Evolutionary conservation across 2,113 vertebrate genomes (phyloP).

Genomic region (Chrysemys picta): DNA sequence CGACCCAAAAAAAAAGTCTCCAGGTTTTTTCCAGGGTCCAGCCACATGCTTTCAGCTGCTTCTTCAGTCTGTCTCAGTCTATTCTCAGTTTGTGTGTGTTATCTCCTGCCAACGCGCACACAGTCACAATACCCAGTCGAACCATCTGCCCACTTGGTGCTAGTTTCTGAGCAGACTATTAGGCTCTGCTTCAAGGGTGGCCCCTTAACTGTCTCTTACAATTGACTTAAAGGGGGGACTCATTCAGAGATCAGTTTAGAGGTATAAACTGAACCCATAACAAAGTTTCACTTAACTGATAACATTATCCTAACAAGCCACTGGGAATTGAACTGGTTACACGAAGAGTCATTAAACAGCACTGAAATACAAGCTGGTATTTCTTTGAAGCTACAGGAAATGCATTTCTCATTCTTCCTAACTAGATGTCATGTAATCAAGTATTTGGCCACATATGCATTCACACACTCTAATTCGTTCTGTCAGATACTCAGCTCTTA

Average conservation of each 20-base stretch:
- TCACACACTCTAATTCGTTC: neutral
- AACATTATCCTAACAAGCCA: neutral
- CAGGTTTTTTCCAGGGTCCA: neutral
- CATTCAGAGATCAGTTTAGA: neutral
- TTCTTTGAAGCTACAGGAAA: conserved; percentile 17
- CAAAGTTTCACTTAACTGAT: neutral
- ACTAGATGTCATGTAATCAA: neutral
- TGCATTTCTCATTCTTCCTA: neutral
- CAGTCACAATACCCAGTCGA: neutral
- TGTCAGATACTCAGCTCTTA: neutral
- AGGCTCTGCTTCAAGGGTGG: neutral
- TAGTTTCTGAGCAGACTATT: neutral
- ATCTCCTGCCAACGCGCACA: neutral
- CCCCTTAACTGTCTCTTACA: neutral
- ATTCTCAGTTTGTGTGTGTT: neutral
- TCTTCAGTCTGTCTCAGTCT: neutral
- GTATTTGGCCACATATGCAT: conserved; percentile 4
- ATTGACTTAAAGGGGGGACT: neutral
- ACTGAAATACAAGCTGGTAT: accelerated
- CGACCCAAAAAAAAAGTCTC: neutral
- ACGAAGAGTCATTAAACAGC: neutral
- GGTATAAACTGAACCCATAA: neutral
- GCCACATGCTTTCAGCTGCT: neutral
- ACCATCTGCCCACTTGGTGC: neutral
- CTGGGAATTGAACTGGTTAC: accelerated